Conservation (phyloP, 2,888 invertebrate species). For the Zaprionus bogoriensis region DNA sequence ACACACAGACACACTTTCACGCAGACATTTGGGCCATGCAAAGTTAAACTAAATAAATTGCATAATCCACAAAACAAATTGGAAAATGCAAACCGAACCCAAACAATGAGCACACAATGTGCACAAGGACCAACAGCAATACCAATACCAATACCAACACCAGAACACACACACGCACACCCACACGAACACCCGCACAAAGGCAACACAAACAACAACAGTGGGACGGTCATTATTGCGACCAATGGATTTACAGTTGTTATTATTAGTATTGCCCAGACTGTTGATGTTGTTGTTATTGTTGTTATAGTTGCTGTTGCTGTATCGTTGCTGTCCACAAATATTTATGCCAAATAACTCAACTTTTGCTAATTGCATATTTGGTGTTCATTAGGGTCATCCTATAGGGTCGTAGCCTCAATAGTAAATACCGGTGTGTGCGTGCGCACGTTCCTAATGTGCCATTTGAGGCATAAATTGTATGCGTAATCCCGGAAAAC, state of each 20-base stretch:
- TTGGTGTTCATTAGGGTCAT: conserved; percentile 73
- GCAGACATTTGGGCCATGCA: conserved; percentile 42
- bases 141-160: background rate
- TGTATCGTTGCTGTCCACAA: conserved; percentile 53
- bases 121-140: conserved; percentile 23
- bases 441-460: conserved; percentile 16
- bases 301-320: conserved; percentile 19
- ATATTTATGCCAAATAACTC: conserved; percentile 72
- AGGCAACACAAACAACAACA: conserved; percentile 22
- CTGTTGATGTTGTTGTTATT: conserved; percentile 13
- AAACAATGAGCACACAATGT: conserved; percentile 55
- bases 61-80: conserved; percentile 66
- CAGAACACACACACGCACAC: conserved; percentile 3
- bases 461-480: conserved; percentile 33
- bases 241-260: conserved; percentile 34
- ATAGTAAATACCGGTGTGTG: background rate
- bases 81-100: conserved; percentile 60
- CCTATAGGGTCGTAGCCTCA: conserved; percentile 17
- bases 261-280: conserved; percentile 1
- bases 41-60: conserved; percentile 66
- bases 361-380: conserved; percentile 75
- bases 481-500: conserved; percentile 24
- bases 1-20: conserved; percentile 18
- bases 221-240: conserved; percentile 40
- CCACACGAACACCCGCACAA: conserved; percentile 6